Evolutionary conservation across 2,888 invertebrate genomes (phyloP).

Genomic region (Dinocampus coccinellae): DNA sequence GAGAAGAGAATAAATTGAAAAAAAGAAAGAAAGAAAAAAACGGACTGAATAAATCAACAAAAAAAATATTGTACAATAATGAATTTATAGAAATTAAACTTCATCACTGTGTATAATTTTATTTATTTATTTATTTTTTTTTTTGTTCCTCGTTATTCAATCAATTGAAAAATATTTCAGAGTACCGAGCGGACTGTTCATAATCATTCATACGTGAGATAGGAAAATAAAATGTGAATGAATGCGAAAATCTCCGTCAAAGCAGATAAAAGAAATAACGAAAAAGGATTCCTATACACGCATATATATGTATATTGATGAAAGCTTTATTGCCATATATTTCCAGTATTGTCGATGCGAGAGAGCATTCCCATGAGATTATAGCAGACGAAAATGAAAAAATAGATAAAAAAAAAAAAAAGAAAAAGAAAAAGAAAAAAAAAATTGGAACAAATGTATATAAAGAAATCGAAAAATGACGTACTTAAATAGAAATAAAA

Average conservation of each 20-base stretch:
- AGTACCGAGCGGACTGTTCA: not conserved
- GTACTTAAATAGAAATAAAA: too few species aligned
- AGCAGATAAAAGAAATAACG: not conserved
- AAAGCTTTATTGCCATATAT: not conserved
- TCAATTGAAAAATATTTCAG: not conserved
- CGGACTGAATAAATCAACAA: too few species aligned
- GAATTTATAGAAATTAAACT: too few species aligned
- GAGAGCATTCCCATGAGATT: not conserved
- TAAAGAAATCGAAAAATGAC: too few species aligned
- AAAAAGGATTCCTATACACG: not conserved
- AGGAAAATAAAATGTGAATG: not conserved
- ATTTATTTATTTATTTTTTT: too few species aligned
- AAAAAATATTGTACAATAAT: too few species aligned
- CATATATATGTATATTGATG: not conserved
- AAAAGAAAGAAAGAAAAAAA: too few species aligned
- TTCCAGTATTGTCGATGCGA: not conserved
- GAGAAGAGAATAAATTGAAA: too few species aligned
- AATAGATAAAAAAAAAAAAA: not conserved
- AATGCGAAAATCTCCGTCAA: not conserved
- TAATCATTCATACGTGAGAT: not conserved
- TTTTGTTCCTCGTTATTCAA: too few species aligned
- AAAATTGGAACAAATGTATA: not conserved
- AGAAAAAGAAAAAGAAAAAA: not conserved
- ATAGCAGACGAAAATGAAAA: not conserved
- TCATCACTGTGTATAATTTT: too few species aligned